Evolutionary conservation across 2,888 invertebrate species (phyloP), one percentile per base, ranked within the genome.

Genomic region (Eulithis prunata): DNA sequence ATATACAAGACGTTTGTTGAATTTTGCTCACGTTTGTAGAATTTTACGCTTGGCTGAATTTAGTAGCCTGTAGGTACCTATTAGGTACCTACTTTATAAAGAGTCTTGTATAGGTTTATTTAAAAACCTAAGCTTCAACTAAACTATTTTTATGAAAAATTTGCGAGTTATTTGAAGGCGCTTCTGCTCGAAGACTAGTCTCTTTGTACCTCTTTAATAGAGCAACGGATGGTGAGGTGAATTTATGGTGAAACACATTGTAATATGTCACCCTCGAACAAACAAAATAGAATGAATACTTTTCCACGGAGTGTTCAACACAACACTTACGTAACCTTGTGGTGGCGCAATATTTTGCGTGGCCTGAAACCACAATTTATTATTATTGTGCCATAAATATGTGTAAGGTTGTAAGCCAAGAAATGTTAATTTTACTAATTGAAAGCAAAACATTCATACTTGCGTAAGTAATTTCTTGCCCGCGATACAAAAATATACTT

Each of bases 341-440:
- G 52, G 56, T 71, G 71, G 71, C 71, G 72, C 55, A 65, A 69
- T 66, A 62, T 65, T 41, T 71, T 70, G 66, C 69, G 71, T 73
- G 68, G 56, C 51, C 51, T 66, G 28, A 41, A 64, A 64, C 71
- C 61, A 68, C 68, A 64, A 57, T 65, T 68, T 66, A 61, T 61
- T 56, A 58, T 69, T 64, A 66, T 62, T 49, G 53, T 59, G 56
- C 57, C 62, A 67, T 69, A 72, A 71, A 72, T 69, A 71, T 64
- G 56, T 69, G 69, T 66, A 58, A 64, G 49, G 52, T 61, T 43
- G 43, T 58, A 58, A 49, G 14, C 11, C 52, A 65, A 62, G 53
- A 66, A 70, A 66, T 64, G 59, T 69, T 66, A 66, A 63, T 68
- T 69, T 62, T 11, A 58, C 57, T 72, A 71, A 72, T 68, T 70